phyloP scores from a whole-genome alignment of 2,888 invertebrate species.

The Theodoxus fluviatilis region DNA sequence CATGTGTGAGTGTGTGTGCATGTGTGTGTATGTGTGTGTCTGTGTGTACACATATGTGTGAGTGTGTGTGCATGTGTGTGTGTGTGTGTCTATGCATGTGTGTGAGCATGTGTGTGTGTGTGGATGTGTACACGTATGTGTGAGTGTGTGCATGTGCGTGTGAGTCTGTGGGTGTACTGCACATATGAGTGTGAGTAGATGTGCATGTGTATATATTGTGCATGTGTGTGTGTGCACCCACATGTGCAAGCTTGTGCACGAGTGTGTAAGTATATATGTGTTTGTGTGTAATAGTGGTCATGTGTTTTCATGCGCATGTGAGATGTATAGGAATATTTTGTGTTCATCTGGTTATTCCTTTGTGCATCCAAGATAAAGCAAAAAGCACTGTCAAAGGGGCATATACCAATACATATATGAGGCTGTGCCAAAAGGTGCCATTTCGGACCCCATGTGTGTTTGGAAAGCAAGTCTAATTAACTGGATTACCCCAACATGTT shows the following conservation, averaged over 20 bases:
- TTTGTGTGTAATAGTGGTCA: background rate
- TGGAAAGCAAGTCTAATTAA: too few relatives aligned
- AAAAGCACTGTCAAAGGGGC: too few relatives aligned
- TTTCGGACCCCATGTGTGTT: too few relatives aligned
- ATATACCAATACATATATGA: too few relatives aligned
- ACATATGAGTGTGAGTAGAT: background rate
- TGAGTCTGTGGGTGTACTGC: slow-evolving; percentile 5
- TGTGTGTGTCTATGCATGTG: background rate
- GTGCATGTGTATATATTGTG: background rate
- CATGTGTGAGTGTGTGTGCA: slow-evolving; percentile 3
- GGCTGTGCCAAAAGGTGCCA: too few relatives aligned
- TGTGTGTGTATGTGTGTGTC: slow-evolving; percentile 3
- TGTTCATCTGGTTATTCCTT: too few relatives aligned
- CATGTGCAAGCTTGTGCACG: background rate
- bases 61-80: background rate
- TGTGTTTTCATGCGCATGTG: slow-evolving; percentile 1
- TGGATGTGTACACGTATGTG: background rate
- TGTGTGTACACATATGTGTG: background rate
- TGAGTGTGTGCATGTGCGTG: slow-evolving; percentile 6
- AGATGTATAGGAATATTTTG: too few relatives aligned
- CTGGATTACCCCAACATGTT: too few relatives aligned
- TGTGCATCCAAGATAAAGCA: too few relatives aligned
- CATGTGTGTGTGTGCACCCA: background rate
- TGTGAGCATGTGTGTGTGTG: background rate
- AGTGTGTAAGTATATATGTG: background rate